These are phyloP conservation scores for Drosophila pseudoananassae DNA, from an alignment of 1,140 invertebrate genomes.

Conservation along the genomic window DNA sequence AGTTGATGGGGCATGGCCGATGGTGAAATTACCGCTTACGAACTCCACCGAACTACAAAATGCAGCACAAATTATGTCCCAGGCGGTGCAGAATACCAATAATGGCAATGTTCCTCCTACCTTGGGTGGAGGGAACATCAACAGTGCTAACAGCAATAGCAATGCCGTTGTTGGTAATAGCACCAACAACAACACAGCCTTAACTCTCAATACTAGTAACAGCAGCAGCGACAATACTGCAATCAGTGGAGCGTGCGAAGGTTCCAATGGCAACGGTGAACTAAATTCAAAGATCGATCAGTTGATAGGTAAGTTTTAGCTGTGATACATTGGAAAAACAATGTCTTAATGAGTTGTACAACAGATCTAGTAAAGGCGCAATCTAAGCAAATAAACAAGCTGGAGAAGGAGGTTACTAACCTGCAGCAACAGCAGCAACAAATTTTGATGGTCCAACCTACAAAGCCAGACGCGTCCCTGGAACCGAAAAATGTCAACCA, in stretches of 20 bases:
- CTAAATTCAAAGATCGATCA: slow-evolving; percentile 71
- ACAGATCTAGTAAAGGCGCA: slow-evolving; percentile 69
- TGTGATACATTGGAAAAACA: too few species aligned
- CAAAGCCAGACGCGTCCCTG: slow-evolving; percentile 39
- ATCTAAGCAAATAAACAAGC: slow-evolving; percentile 67
- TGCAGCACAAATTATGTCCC: slow-evolving; percentile 79
- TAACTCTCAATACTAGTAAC: too few species aligned
- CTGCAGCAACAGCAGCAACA: slow-evolving; percentile 50
- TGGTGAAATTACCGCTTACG: slow-evolving; percentile 41
- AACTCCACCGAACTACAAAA: slow-evolving; percentile 78
- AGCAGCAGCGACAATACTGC: too few species aligned
- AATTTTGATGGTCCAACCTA: slow-evolving; percentile 4
- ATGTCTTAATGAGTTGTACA: neutral
- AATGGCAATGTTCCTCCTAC: slow-evolving; percentile 70
- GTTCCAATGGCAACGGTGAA: slow-evolving; percentile 29
- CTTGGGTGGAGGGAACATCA: slow-evolving; percentile 41
- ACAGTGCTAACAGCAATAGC: slow-evolving; percentile 41
- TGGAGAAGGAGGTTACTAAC: slow-evolving; percentile 67
- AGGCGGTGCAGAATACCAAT: slow-evolving; percentile 73
- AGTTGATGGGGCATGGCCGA: slow-evolving; percentile 57
- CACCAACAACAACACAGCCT: slow-evolving; percentile 34
- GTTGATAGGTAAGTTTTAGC: slow-evolving; percentile 55
- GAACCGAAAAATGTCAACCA: slow-evolving; percentile 68
- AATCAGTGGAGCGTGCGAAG: slow-evolving; percentile 5
- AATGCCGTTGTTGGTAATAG: slow-evolving; percentile 49